phyloP scores from a whole-genome alignment of 2,888 invertebrate species.

The Branchipolynoe longqiensis region DNA sequence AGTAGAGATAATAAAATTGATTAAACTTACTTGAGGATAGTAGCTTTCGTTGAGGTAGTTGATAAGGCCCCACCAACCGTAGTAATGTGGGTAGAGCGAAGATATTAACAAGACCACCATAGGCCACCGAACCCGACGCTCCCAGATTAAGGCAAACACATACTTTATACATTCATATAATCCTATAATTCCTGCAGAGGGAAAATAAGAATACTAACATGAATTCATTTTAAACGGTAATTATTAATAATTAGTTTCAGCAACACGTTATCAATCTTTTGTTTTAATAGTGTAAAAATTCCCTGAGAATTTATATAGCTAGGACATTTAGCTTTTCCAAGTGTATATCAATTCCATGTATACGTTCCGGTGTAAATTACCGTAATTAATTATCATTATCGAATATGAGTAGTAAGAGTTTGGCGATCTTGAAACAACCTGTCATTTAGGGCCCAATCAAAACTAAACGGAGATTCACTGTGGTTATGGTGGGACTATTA shows the following conservation, averaged over 20 bases:
- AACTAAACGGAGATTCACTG: too few species aligned
- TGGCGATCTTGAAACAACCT: too few species aligned
- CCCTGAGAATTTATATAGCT: neutral
- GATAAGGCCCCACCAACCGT: slow-evolving; percentile 81
- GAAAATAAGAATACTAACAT: neutral
- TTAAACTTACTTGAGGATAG: slow-evolving; percentile 76
- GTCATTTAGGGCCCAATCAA: too few species aligned
- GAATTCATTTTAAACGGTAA: too few species aligned
- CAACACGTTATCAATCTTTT: too few species aligned
- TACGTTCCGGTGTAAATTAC: too few species aligned
- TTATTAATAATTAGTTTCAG: too few species aligned
- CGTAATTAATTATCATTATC: too few species aligned
- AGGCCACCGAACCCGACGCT: slow-evolving; percentile 68
- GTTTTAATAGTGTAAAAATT: neutral
- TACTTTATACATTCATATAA: slow-evolving; percentile 79
- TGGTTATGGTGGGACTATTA: too few species aligned
- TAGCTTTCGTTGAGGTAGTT: slow-evolving; percentile 81
- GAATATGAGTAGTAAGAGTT: too few species aligned
- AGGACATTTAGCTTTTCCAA: too few species aligned
- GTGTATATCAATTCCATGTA: too few species aligned
- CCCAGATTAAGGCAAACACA: slow-evolving; percentile 71
- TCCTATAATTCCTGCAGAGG: slow-evolving; percentile 71
- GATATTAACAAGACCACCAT: slow-evolving; percentile 77
- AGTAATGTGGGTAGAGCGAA: slow-evolving; percentile 80
- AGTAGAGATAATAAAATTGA: slow-evolving; percentile 62